Base-by-base conservation (phyloP, 2,113 vertebrate genomes). In the Rhinolophus ferrumequinum region DNA sequence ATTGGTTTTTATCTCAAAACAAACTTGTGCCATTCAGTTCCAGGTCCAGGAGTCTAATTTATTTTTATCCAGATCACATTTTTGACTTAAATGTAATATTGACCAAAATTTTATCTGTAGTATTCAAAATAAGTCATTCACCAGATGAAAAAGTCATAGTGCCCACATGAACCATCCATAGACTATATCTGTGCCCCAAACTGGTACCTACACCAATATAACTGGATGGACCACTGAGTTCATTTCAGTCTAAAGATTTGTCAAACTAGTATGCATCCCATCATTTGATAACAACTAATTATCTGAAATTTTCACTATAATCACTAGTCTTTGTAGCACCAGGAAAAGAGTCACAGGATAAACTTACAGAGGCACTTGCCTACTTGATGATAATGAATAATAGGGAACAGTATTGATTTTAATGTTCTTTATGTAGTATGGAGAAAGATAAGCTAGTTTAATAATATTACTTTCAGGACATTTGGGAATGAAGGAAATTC, bases 221-320 rank as follows among this genome's bases (percentile, higher is more conserved):
- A 69, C 58, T 38, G 33, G 10, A 41, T 56, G 60, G 8, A n/a
- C 24, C 18, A 28, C 62, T 60, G 18, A 52, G 30, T 93, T 88
- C 41, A 90, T 89, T 96, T 97, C 14, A 33, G 11, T 91, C 24
- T 70, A 94, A 83, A 90, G 41, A 84, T n/a, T 90, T 58, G 26
- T 33, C 86, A 93, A 86, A 47, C 33, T 38, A 60, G 12, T 79
- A 8, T 54, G 13, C 2, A 11, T 35, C 50, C 35, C 28, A 44
- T 70, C 50, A 47, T 50, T 76, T 73, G 7, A 33, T 83, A 83
- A 77, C 38, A 92, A 58, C 22, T 38, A 41, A 79, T 60, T 24
- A 81, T 73, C 30, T 86, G 73, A 79, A 88, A 26, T 33, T 76
- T 83, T 92, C 52, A 80, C 67, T 60, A 26, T 82, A 79, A 35